Conservation (phyloP, 2,888 invertebrate species). For the Lathronympha strigana region DNA sequence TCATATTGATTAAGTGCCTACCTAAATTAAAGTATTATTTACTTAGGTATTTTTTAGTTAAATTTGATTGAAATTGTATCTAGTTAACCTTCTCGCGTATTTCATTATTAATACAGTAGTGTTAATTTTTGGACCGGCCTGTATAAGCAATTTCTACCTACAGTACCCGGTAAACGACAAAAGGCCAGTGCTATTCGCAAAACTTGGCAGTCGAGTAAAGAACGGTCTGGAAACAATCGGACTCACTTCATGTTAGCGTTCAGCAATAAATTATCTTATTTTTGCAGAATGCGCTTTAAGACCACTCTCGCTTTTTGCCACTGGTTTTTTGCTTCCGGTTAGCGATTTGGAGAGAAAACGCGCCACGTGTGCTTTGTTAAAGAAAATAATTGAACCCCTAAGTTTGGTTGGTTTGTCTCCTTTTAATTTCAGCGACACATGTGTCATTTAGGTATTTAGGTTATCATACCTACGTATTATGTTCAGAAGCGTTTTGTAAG, state of each 20-base stretch:
- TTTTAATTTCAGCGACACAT: not conserved
- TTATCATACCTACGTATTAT: too few relatives aligned
- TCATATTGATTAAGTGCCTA: too few relatives aligned
- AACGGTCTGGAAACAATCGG: constrained; percentile 58
- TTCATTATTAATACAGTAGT: too few relatives aligned
- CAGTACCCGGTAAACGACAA: constrained; percentile 49
- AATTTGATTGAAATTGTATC: too few relatives aligned
- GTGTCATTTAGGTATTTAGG: not conserved
- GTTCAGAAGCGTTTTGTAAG: too few relatives aligned
- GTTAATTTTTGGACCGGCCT: constrained; percentile 3
- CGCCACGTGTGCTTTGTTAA: constrained; percentile 73
- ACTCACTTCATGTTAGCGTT: constrained; percentile 51
- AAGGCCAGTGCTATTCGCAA: constrained; percentile 52
- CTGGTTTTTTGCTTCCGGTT: constrained; percentile 68
- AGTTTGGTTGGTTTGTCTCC: not conserved
- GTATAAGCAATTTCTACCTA: constrained; percentile 15
- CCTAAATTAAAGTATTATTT: too few relatives aligned
- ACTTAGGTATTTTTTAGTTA: too few relatives aligned
- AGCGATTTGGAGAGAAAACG: constrained; percentile 59
- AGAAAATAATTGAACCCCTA: constrained; percentile 17
- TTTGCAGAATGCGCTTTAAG: constrained; percentile 61
- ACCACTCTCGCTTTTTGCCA: constrained; percentile 73
- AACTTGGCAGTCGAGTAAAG: constrained; percentile 56
- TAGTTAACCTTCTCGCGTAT: too few relatives aligned
- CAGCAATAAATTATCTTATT: constrained; percentile 71